These are phyloP conservation scores for Sebastes kiyomatsui DNA, from an alignment of 2,797 vertebrate species.

Conservation along the genomic window DNA sequence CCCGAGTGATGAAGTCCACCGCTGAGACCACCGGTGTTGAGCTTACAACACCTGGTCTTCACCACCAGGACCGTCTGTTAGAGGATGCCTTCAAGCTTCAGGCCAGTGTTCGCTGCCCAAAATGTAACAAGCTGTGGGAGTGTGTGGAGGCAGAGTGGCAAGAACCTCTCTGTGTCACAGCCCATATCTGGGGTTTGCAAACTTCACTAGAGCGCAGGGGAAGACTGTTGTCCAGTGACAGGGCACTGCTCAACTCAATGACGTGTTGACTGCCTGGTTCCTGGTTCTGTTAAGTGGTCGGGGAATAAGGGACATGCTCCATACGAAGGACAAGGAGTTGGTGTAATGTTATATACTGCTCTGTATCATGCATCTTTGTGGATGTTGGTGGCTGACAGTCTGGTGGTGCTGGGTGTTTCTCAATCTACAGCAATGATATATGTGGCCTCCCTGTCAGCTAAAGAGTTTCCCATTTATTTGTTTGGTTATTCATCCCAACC, in stretches of 20 bases:
- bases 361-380: not conserved
- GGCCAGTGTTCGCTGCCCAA: constrained; percentile 5
- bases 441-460: not conserved
- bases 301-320: constrained; percentile 10
- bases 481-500: not conserved
- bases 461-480: not conserved
- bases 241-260: not conserved
- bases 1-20: not conserved
- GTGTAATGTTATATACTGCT: not conserved
- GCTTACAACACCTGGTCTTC: not conserved
- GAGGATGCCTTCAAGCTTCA: not conserved
- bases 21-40: constrained; percentile 3
- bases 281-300: constrained; percentile 21
- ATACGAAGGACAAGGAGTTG: not conserved
- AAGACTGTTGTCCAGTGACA: constrained; percentile 7
- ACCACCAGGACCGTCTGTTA: constrained; percentile 8
- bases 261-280: not conserved
- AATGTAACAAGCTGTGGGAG: constrained; percentile 33
- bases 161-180: constrained; percentile 15
- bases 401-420: not conserved
- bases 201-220: not conserved
- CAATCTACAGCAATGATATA: not conserved
- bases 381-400: not conserved
- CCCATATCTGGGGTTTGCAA: constrained; percentile 27
- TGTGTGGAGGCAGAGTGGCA: constrained; percentile 11